Base-by-base conservation (phyloP, 2,888 invertebrate species). In the Drosophila affinis region DNA sequence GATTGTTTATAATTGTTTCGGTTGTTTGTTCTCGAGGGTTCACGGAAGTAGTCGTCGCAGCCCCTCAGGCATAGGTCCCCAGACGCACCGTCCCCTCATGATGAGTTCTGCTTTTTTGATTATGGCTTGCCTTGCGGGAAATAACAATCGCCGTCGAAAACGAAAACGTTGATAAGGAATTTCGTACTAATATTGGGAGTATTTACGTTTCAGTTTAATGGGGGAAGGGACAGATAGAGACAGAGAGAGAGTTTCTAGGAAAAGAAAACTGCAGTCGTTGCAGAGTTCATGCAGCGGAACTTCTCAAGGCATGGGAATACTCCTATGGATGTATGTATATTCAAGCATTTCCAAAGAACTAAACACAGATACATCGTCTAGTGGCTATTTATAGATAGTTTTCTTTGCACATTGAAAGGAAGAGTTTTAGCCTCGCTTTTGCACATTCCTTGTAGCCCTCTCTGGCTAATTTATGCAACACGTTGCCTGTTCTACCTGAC, bases 381-480 rank as follows among this genome's bases (percentile, higher is more conserved):
- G 39, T 34, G 32, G 49, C 32, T 67, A 67, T 67, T 55, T 64
- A 49, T 34, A 55, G 32, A 56, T 17, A 9, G 44, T 47, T 3
- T 27, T 18, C 5, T 53, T 29, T 9, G n/a, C 12, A 9, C 18
- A 46, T 39, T 49, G 64, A 65, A 65, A 55, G 65, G 47, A 65
- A 65, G 54, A 65, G 65, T 65, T 49, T 9, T 9, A 10, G 5
- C 34, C 34, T 3, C 3, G 9, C 29, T 29, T 9, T 2, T 14
- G 48, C 27, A 9, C 32, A 64, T 65, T 64, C 65, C 64, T 65
- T 67, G 65, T 65, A 49, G 24, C 14, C 39, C 39, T 14, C 29
- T 24, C 34, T 67, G 44, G 64, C 69, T 85, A 85, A 87, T 85
- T 82, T 85, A 85, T 85, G 88, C 84, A 87, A 77, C 80, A 85